These are phyloP conservation scores for Rhineura floridana DNA, from an alignment of 2,113 vertebrate species.

Conservation along the genomic window DNA sequence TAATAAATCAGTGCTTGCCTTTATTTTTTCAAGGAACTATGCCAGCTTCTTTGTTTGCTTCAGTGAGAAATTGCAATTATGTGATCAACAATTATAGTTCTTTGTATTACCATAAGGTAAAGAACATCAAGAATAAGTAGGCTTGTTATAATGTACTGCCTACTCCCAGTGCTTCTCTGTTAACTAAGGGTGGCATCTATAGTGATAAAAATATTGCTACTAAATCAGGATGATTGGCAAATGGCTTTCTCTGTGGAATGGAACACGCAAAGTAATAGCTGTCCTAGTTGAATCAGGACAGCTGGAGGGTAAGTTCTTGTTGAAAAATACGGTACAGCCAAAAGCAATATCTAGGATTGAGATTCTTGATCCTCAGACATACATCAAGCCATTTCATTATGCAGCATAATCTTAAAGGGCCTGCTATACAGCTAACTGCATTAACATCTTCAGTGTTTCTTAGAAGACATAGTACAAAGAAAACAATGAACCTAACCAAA, in stretches of 20 bases:
- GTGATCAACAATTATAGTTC: neutral
- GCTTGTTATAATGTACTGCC: neutral
- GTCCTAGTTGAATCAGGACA: neutral
- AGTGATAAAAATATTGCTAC: neutral
- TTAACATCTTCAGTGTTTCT: neutral
- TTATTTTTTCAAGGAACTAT: neutral
- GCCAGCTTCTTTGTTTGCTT: neutral
- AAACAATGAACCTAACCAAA: neutral
- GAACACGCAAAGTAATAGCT: neutral
- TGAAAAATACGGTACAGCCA: neutral
- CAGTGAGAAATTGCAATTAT: neutral
- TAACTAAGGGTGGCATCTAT: neutral
- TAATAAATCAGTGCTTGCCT: neutral
- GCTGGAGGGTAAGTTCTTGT: neutral
- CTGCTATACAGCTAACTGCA: conserved; percentile 25
- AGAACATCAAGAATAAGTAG: neutral
- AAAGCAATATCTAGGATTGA: neutral
- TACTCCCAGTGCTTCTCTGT: neutral
- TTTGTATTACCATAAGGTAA: neutral
- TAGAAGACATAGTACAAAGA: neutral
- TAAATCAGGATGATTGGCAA: neutral
- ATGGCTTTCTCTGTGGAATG: neutral
- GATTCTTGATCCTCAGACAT: neutral
- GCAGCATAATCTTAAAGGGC: conserved; percentile 33
- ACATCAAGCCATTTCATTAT: conserved; percentile 14